Base-by-base conservation (phyloP, 64 coral and sea anemone species). In the Dendronephthya gigantea region DNA sequence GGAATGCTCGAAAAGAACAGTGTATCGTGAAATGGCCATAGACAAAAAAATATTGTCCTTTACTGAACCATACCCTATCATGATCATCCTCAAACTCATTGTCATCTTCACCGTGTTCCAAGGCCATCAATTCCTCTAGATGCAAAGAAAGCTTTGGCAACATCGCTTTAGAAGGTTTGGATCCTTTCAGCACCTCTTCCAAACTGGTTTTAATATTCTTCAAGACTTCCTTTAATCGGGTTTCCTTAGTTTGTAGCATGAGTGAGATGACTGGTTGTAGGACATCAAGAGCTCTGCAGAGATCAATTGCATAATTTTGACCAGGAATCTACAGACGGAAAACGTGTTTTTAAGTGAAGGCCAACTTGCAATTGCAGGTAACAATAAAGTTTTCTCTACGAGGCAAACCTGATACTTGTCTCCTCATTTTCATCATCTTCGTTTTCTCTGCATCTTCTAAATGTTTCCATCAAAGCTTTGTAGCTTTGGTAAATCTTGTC, bases 391-490 rank as follows among this genome's bases (percentile, higher is more conserved):
- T 58, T 11, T 58, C 51, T 45, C 11, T 45, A 45, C 14, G 6
- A 15, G 6, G 29, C 19, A 30, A n/a, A 76, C 69, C 69, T 76
- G 69, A 38, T 76, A 76, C 34, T 76, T 22, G n/a, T 76, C 34
- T 10, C n/a, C 35, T 76, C 69, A 13, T 76, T 30, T 5, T 76
- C 69, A 76, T 76, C 69, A 76, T 28, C 69, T 76, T 76, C 35
- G 35, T 76, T 38, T 76, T 76, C 69, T 38, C 69, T 32, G 31
- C 69, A 76, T 76, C 25, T 28, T 76, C 23, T 34, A 38, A 76
- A 76, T 32, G 69, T 30, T 76, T 76, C 69, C 35, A 76, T 76
- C 69, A 76, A 76, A 76, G 69, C 69, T 76, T 76, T 76, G 31
- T 76, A 76, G 25, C 69, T 76, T 13, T 2, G 7, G 35, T 76